Conservation (phyloP, 2,888 invertebrate genomes). For the Bembecia ichneumoniformis region DNA sequence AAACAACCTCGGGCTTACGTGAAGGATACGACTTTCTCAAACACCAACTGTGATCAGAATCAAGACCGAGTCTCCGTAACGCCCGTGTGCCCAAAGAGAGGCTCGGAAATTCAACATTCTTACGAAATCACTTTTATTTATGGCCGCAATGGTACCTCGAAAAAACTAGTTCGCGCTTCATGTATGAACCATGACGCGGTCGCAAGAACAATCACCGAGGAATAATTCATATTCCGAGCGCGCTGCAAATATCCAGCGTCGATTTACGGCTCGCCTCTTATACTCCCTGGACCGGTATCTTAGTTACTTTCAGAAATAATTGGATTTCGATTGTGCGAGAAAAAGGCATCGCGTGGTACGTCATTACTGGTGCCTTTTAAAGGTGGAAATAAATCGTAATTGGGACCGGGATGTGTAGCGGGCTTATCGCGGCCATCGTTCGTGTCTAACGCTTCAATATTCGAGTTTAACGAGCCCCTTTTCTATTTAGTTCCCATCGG, state of each 20-base stretch:
- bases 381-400: conserved; percentile 62
- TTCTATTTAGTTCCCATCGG: conserved; percentile 56
- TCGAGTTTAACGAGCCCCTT: conserved; percentile 42
- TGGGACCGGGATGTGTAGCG: conserved; percentile 42
- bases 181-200: conserved; percentile 70
- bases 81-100: conserved; percentile 15
- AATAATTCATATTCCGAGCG: conserved; percentile 72
- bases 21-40: conserved; percentile 29
- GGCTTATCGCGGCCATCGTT: conserved; percentile 45
- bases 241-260: conserved; percentile 61
- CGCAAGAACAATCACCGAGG: conserved; percentile 64
- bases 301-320: conserved; percentile 67
- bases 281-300: conserved; percentile 56
- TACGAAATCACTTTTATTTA: conserved; percentile 49
- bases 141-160: conserved; percentile 38
- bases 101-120: conserved; percentile 43
- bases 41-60: conserved; percentile 29
- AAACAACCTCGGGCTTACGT: conserved; percentile 20
- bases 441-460: conserved; percentile 53
- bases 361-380: conserved; percentile 67
- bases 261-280: conserved; percentile 57
- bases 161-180: conserved; percentile 70
- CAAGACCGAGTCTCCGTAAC: conserved; percentile 15
- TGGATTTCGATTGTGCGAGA: conserved; percentile 67
- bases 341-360: conserved; percentile 48